A percentile compares a stretch with the other conserved stretches of the same genome.
Conservation (phyloP, 2,113 vertebrate genomes). For the Zapus hudsonius region DNA sequence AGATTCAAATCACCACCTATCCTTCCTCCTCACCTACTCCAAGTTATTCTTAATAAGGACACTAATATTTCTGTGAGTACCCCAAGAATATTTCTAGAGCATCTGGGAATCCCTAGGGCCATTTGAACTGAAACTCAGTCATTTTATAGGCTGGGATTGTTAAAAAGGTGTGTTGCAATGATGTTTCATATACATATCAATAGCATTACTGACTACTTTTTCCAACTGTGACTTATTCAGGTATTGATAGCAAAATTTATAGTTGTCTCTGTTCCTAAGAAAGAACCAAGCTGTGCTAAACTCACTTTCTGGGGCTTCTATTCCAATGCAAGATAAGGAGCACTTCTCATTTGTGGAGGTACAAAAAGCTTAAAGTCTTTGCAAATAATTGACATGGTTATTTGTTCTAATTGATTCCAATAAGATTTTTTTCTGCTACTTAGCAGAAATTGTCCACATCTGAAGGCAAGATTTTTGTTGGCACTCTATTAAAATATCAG, state of each 20-base stretch:
- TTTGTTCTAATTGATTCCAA: not conserved
- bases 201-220: not conserved
- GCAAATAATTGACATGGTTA: not conserved
- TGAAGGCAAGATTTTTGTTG: constrained; percentile 24
- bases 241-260: not conserved
- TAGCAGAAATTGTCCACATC: not conserved
- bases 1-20: constrained; percentile 97
- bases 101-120: not conserved
- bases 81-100: not conserved
- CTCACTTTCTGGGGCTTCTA: not conserved
- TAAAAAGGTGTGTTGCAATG: not conserved
- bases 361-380: not conserved
- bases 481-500: constrained; percentile 5
- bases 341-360: not conserved
- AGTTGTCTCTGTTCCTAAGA: not conserved
- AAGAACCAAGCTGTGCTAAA: not conserved
- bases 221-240: not conserved
- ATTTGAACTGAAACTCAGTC: not conserved
- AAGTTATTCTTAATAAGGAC: constrained; percentile 99
- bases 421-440: constrained; percentile 12
- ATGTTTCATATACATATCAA: not conserved
- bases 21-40: constrained; percentile 97
- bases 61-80: constrained; percentile 96
- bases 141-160: not conserved
- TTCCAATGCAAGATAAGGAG: not conserved